Base-by-base conservation (phyloP, 2,113 vertebrate genomes). In the Globicephala melas region DNA sequence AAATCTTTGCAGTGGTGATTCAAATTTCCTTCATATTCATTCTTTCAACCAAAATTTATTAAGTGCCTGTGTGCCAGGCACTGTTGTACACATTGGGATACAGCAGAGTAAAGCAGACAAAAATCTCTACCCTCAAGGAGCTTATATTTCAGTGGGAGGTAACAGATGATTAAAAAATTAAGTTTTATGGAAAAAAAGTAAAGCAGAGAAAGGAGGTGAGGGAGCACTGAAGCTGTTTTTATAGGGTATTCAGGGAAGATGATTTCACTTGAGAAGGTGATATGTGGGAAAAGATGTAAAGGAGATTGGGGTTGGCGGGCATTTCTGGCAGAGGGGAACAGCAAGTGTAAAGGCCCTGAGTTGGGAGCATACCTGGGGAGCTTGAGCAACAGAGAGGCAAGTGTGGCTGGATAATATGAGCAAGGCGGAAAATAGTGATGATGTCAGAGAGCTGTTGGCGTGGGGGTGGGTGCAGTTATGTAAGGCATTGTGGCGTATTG, bases 121-220 rank as follows among this genome's bases (percentile, higher is more conserved):
- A 85, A 95, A 50, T 79, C 13, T 33, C 44, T 65, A 25, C 33
- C 28, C 31, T 65, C 11, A 44, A 55, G n/a, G 15, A 63, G 28
- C 55, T 86, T 79, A 80, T 55, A 80, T 81, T 87, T 95, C 79
- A 92, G n/a, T 63, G 23, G 44, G 8, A 67, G 53, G 44, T 65
- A 88, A 88, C 3, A 62, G 38, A 33, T 36, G 38, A 20, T 36
- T 10, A 36, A 82, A 95, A 76, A 60, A 33, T 71, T 50, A 50
- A 60, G 36, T 21, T 80, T 80, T 62, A 20, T 41, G 73, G 70
- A 13, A 67, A 62, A 58, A 62, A 38, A 85, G 13, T 47, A 68
- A 81, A 81, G 28, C n/a, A 55, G 38, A 38, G 20, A 71, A 88
- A 65, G 12, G 53, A 53, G 15, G 21, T 11, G 33, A 38, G 26